These are phyloP conservation scores for Crypturellus undulatus DNA, from an alignment of 2,113 vertebrate species.

Conservation along the genomic window DNA sequence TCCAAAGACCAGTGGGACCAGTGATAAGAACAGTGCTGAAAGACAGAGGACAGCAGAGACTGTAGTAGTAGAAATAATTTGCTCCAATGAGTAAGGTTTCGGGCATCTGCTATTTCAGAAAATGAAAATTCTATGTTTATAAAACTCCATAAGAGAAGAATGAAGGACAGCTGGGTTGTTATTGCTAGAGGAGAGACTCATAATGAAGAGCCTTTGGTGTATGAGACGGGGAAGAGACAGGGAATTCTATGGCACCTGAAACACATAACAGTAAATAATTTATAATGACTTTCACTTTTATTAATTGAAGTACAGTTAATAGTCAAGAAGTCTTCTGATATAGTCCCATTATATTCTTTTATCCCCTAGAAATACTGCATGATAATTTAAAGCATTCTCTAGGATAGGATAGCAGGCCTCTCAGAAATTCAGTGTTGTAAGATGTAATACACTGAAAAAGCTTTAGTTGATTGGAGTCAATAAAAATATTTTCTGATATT, in stretches of 20 bases:
- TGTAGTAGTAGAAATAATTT: neutral
- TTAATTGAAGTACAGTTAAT: neutral
- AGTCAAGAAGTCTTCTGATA: neutral
- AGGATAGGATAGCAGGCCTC: neutral
- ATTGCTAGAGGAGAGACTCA: neutral
- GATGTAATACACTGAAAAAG: neutral
- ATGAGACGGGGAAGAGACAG: neutral
- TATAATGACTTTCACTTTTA: neutral
- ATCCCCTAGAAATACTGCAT: neutral
- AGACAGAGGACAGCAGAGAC: neutral
- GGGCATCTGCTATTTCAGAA: neutral
- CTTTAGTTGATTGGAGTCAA: neutral
- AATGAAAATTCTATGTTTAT: neutral
- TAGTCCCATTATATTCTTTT: neutral
- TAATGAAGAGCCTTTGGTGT: neutral
- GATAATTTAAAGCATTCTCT: neutral
- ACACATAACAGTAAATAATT: neutral
- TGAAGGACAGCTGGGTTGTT: neutral
- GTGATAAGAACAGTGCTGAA: neutral
- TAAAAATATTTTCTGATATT: neutral
- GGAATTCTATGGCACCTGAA: neutral
- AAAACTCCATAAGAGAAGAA: neutral
- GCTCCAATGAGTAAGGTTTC: neutral
- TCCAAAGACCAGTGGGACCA: neutral
- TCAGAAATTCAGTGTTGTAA: neutral